These are phyloP conservation scores for Brevimyrus niger DNA, from an alignment of 2,113 vertebrate genomes.

Conservation along the genomic window DNA sequence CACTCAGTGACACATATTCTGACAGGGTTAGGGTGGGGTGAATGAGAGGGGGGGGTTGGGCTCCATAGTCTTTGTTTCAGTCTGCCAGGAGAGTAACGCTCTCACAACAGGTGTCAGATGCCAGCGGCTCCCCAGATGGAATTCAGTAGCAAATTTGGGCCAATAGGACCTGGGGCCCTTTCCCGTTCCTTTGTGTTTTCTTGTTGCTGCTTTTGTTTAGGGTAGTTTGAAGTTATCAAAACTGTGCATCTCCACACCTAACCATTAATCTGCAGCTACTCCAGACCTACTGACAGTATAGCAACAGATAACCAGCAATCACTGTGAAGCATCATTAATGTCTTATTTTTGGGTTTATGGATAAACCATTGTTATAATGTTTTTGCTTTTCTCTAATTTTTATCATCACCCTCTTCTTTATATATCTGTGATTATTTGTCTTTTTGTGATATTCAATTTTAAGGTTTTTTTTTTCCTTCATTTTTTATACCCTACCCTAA, in stretches of 20 bases:
- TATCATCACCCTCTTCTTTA: not conserved
- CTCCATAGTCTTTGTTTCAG: not conserved
- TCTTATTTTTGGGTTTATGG: not conserved
- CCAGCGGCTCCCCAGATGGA: not conserved
- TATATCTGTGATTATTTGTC: not conserved
- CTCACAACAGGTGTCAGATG: conserved; percentile 1
- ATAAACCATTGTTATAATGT: not conserved
- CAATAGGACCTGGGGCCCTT: not conserved
- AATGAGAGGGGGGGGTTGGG: not conserved
- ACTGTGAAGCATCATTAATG: not conserved
- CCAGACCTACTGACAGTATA: not conserved
- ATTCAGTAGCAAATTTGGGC: not conserved
- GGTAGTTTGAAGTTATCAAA: not conserved
- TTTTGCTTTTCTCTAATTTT: not conserved
- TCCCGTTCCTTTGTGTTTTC: not conserved
- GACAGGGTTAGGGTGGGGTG: not conserved
- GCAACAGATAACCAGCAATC: not conserved
- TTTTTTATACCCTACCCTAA: conserved; percentile 6
- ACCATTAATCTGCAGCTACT: not conserved
- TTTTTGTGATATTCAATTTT: not conserved
- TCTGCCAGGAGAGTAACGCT: not conserved
- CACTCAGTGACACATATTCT: not conserved
- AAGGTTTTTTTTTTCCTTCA: not conserved
- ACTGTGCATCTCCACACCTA: not conserved
- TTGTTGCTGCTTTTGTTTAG: not conserved